These are phyloP conservation scores for Fregetta grallaria DNA, from an alignment of 2,113 vertebrate species.

Conservation along the genomic window DNA sequence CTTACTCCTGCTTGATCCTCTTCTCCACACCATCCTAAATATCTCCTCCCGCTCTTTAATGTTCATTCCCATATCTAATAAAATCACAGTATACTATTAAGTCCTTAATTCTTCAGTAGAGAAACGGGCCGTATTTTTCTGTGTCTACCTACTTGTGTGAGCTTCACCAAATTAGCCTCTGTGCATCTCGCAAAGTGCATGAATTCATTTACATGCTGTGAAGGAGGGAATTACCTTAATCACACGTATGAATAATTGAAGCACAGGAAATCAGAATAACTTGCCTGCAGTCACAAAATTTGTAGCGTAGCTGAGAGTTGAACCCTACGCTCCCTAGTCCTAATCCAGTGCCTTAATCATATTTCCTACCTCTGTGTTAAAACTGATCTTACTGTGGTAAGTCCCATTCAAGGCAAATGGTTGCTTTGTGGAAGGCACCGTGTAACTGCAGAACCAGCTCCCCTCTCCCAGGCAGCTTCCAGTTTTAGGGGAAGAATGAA, in stretches of 20 bases:
- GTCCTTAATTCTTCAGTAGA: constrained; percentile 33
- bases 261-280: constrained; percentile 16
- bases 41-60: background rate
- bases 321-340: background rate
- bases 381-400: background rate
- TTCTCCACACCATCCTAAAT: background rate
- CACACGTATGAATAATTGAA: constrained; percentile 30
- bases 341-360: background rate
- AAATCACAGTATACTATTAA: constrained; percentile 34
- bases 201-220: constrained; percentile 31
- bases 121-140: background rate
- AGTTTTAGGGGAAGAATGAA: background rate
- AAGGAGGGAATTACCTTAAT: constrained; percentile 55
- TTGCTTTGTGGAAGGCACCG: background rate
- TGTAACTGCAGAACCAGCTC: background rate
- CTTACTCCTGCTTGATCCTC: background rate
- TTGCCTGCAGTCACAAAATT: constrained; percentile 42
- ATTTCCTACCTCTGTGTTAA: background rate
- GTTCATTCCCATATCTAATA: background rate
- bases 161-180: background rate
- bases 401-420: background rate
- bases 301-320: background rate
- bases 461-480: background rate
- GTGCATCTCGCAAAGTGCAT: background rate
- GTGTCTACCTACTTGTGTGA: background rate